Evolutionary conservation across 2,797 vertebrate genomes (phyloP).

Genomic region (Ctenosaura bakeri): DNA sequence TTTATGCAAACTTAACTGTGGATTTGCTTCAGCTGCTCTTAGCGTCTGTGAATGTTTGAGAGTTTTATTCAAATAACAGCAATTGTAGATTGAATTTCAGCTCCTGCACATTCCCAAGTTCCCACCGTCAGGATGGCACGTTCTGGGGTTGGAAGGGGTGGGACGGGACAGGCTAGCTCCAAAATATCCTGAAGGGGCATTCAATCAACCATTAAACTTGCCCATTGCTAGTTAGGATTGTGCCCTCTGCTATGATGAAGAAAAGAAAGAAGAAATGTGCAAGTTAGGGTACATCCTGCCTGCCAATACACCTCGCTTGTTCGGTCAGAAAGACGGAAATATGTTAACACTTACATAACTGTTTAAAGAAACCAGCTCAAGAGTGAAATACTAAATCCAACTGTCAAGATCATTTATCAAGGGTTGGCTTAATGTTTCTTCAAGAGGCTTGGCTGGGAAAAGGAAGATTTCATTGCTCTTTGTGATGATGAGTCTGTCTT

Average conservation of each 20-base stretch:
- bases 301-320: neutral
- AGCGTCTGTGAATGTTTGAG: neutral
- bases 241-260: neutral
- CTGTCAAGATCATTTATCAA: constrained; percentile 41
- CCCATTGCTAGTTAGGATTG: neutral
- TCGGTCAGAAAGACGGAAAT: constrained; percentile 2
- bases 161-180: neutral
- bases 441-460: neutral
- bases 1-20: constrained; percentile 16
- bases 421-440: constrained; percentile 35
- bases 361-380: constrained; percentile 37
- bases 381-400: constrained; percentile 22
- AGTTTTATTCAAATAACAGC: neutral
- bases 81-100: neutral
- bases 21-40: constrained; percentile 25
- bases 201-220: constrained; percentile 9
- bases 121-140: neutral
- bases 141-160: neutral
- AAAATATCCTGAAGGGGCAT: neutral
- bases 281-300: neutral
- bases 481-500: neutral
- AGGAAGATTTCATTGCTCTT: neutral
- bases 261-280: neutral
- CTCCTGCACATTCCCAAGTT: neutral
- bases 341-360: constrained; percentile 39